Evolutionary conservation across 2,797 vertebrate genomes (phyloP), one percentile per base, ranked within the genome.

Genomic region (Cryptoblepharus egeriae): DNA sequence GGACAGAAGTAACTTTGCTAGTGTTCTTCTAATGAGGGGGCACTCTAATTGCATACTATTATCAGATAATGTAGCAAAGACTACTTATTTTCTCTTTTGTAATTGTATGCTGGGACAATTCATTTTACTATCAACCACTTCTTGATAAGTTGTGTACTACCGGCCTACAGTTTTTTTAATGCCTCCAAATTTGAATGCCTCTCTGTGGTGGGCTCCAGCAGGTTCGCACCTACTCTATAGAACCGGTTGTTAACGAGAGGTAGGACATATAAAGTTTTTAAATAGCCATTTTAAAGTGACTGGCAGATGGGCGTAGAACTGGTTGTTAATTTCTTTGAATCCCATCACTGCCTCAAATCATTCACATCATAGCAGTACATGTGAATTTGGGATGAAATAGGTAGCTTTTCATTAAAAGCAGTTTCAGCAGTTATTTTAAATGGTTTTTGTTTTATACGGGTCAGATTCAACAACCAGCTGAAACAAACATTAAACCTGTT

Each of bases 131-230:
- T 72, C 55, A 55, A 65, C 35, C 75, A 22, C 18, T 28, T 72
- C 42, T 83, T 12, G 39, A 81, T 58, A 67, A 82, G 45, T 55
- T 0, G 4, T 0, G 4, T 5, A 42, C 28, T 68, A 58, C 73
- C 20, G 7, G 61, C 68, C 92, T 81, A 16, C 30, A 74, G 85
- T 78, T 71, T 75, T 83, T 83, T 87, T 1, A 1, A 49, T 83
- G 85, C 85, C 78, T 6, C 0, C 26, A 67, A 55, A 26, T 45
- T 39, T 57, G 73, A 32, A 70, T 81, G 63, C 81, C n/a, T n/a
- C n/a, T n/a, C n/a, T n/a, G n/a, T n/a, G n/a, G n/a, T n/a, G n/a
- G n/a, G n/a, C n/a, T n/a, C n/a, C n/a, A n/a, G n/a, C n/a, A n/a
- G n/a, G n/a, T n/a, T n/a, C n/a, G n/a, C n/a, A n/a, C n/a, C n/a